These are phyloP conservation scores for Ormyrus labotus DNA, from an alignment of 2,888 invertebrate species.

Conservation along the genomic window DNA sequence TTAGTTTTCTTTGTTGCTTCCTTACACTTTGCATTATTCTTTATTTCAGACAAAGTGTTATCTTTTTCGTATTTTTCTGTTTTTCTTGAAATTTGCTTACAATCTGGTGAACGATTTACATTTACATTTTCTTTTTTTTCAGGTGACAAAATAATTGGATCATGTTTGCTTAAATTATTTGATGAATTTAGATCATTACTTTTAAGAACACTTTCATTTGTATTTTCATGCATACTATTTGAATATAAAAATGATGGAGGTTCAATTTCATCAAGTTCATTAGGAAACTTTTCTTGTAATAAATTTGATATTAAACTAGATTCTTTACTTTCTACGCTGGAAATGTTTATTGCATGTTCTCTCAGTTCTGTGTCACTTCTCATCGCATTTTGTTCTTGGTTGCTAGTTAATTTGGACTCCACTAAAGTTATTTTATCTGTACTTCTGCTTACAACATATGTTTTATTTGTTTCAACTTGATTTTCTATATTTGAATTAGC, in stretches of 20 bases:
- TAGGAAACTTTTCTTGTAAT: slow-evolving; percentile 40
- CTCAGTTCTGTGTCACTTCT: slow-evolving; percentile 1
- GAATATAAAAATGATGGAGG: slow-evolving; percentile 62
- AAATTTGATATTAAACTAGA: background rate
- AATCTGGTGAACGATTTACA: background rate
- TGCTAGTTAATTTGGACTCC: background rate
- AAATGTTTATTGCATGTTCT: background rate
- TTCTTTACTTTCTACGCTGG: slow-evolving; percentile 32
- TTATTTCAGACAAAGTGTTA: background rate
- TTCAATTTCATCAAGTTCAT: slow-evolving; percentile 61
- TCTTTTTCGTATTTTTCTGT: slow-evolving; percentile 2
- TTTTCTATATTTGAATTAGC: background rate
- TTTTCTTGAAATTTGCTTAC: slow-evolving; percentile 5
- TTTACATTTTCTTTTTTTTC: background rate
- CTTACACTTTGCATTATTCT: background rate
- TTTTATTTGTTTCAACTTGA: slow-evolving; percentile 7
- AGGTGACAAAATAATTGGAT: background rate
- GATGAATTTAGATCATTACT: slow-evolving; percentile 1
- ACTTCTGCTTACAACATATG: slow-evolving; percentile 13
- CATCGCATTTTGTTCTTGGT: slow-evolving; percentile 5
- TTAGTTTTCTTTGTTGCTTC: background rate
- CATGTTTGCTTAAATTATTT: slow-evolving; percentile 17
- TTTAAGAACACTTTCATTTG: background rate
- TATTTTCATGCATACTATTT: slow-evolving; percentile 52
- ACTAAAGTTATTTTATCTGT: background rate